Base-by-base conservation (phyloP, 2,113 vertebrate species). In the Rhabdomys dilectus region DNA sequence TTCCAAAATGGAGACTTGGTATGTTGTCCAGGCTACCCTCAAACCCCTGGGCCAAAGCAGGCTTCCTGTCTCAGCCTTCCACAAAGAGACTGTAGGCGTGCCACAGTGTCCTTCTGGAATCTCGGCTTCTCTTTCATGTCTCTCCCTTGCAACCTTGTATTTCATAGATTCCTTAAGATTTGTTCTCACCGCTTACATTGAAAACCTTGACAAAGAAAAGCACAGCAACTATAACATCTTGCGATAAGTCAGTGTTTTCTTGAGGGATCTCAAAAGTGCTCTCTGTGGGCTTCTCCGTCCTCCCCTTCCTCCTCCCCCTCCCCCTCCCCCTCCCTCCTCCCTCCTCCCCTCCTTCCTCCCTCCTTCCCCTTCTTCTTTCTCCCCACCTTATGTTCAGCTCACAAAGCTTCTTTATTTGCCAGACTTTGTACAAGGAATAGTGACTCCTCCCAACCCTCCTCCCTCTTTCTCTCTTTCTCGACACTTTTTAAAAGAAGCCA, bases 311-410 rank as follows among this genome's bases (percentile, higher is more conserved):
- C 5, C 64, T 12, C 64, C 15, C 13, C 1, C 22, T n/a, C 16
- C 5, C 3, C 29, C 0, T 66, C 29, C 11, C 4, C 2, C 3
- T 1, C 4, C 64, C 1, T 29, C 11, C 22, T 66, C 31, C n/a
- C 24, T 16, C 0, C 10, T 15, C 4, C 62, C 12, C 64, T 13
- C 9, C 12, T 12, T 68, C 66, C 4, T 1, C 22, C 53, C 26
- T 19, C 0, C 13, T 36, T 8, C 1, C 26, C 26, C 34, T 24
- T 8, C 0, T 10, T 16, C 36, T 36, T 70, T 19, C 10, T 88
- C 7, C 76, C 24, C 13, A 64, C 24, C 36, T 36, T 29, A 3
- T 42, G 56, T 72, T 16, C 42, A 36, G 26, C 6, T 51, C 88
- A n/a, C 11, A 45, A 24, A 24, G 36, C 11, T 24, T 72, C 39